Evolutionary conservation across 2,888 invertebrate genomes (phyloP).

Genomic region (Sthenelais limicola): DNA sequence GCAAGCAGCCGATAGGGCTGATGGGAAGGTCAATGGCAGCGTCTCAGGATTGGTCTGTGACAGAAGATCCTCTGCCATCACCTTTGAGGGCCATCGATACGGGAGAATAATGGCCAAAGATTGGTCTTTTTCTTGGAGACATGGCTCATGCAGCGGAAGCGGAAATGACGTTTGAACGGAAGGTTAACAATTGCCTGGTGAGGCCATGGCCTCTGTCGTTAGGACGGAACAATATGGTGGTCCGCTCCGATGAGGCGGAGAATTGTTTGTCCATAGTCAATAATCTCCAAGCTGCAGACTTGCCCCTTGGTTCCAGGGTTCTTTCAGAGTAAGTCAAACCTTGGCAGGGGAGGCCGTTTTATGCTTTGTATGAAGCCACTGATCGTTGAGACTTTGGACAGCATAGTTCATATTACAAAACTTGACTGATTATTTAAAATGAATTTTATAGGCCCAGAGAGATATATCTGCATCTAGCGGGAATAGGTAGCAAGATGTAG

Average conservation of each 20-base stretch:
- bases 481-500: too few relatives aligned
- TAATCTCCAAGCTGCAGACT: slow-evolving; percentile 13
- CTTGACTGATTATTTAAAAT: too few relatives aligned
- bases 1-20: slow-evolving; percentile 35
- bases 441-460: too few relatives aligned
- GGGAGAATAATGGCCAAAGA: slow-evolving; percentile 16
- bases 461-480: too few relatives aligned
- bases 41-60: slow-evolving; percentile 7
- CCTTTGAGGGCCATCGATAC: slow-evolving; percentile 28
- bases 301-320: not conserved
- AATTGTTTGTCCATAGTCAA: slow-evolving; percentile 35
- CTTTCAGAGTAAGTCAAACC: not conserved
- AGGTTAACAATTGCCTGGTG: slow-evolving; percentile 33
- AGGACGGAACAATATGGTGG: slow-evolving; percentile 39
- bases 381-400: too few relatives aligned
- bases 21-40: slow-evolving; percentile 35
- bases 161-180: slow-evolving; percentile 39
- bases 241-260: slow-evolving; percentile 20
- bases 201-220: slow-evolving; percentile 34
- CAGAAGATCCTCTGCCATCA: slow-evolving; percentile 32
- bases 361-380: too few relatives aligned
- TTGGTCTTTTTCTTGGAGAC: too few relatives aligned
- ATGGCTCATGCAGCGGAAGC: slow-evolving; percentile 3
- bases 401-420: too few relatives aligned
- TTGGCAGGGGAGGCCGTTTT: too few relatives aligned